phyloP scores from a whole-genome alignment of 2,113 vertebrate genomes.

The Smithornis capensis region DNA sequence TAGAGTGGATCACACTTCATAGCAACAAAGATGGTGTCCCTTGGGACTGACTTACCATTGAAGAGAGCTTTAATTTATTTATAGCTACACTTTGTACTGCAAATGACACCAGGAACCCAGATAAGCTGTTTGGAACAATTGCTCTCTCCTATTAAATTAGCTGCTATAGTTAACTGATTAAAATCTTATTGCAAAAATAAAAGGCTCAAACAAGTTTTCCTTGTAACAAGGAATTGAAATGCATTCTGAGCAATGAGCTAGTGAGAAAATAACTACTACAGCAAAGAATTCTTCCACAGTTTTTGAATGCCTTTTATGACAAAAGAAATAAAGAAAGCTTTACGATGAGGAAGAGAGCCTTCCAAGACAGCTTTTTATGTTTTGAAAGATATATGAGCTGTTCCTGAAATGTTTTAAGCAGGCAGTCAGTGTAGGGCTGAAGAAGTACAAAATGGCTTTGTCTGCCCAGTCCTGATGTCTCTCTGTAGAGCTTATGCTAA shows the following conservation, averaged over 20 bases:
- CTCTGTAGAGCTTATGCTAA: not conserved
- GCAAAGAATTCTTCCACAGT: not conserved
- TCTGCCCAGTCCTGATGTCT: not conserved
- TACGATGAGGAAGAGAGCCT: not conserved
- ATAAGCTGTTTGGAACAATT: constrained; percentile 14
- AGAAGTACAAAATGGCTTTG: not conserved
- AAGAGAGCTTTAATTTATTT: constrained; percentile 38
- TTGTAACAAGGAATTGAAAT: not conserved
- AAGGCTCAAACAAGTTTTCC: not conserved
- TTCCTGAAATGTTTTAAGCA: not conserved
- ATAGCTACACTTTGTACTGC: constrained; percentile 7
- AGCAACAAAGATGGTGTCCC: not conserved
- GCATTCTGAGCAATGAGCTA: not conserved
- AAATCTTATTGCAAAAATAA: constrained; percentile 16
- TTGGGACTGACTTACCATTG: not conserved
- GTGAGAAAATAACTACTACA: constrained; percentile 5
- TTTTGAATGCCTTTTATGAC: not conserved
- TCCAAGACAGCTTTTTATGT: constrained; percentile 6
- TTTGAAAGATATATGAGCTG: not conserved
- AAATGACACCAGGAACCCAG: constrained; percentile 15
- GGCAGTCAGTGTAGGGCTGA: not conserved
- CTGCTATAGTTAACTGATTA: constrained; percentile 9
- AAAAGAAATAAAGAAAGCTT: constrained; percentile 19
- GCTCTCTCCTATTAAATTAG: not conserved
- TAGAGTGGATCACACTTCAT: not conserved